phyloP scores from a whole-genome alignment of 2,113 vertebrate species.

The Tiliqua scincoides region DNA sequence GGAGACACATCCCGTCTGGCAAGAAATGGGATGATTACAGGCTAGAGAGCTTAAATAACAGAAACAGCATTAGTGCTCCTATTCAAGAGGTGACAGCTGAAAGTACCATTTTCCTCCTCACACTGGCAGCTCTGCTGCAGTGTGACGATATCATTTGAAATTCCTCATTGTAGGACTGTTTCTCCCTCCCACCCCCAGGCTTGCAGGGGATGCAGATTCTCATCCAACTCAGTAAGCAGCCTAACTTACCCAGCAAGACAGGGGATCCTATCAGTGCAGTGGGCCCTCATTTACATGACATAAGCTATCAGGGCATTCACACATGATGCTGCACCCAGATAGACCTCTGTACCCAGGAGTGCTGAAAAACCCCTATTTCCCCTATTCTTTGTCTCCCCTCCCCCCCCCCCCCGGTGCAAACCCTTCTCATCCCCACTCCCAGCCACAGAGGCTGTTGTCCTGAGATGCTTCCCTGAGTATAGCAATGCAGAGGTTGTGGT shows the following conservation, averaged over 20 bases:
- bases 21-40: conserved; percentile 6
- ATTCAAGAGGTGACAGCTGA: conserved; percentile 19
- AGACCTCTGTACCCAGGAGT: too few species aligned
- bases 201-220: background rate
- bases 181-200: background rate
- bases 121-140: background rate
- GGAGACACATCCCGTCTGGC: conserved; percentile 22
- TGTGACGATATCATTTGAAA: conserved; percentile 13
- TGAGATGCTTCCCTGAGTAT: too few species aligned
- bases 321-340: too few species aligned
- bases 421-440: too few species aligned
- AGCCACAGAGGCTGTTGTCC: too few species aligned
- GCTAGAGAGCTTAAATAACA: conserved; percentile 28
- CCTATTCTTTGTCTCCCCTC: too few species aligned
- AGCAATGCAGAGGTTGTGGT: too few species aligned
- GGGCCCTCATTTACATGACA: fast-evolving
- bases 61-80: background rate
- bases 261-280: conserved; percentile 5
- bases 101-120: background rate
- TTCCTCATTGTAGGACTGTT: background rate
- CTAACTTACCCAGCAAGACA: conserved; percentile 7
- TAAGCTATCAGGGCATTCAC: background rate
- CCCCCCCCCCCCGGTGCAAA: too few species aligned
- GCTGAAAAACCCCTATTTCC: too few species aligned
- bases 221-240: background rate